These are phyloP conservation scores for Hemibagrus guttatus DNA, from an alignment of 2,797 vertebrate species.

Conservation along the genomic window DNA sequence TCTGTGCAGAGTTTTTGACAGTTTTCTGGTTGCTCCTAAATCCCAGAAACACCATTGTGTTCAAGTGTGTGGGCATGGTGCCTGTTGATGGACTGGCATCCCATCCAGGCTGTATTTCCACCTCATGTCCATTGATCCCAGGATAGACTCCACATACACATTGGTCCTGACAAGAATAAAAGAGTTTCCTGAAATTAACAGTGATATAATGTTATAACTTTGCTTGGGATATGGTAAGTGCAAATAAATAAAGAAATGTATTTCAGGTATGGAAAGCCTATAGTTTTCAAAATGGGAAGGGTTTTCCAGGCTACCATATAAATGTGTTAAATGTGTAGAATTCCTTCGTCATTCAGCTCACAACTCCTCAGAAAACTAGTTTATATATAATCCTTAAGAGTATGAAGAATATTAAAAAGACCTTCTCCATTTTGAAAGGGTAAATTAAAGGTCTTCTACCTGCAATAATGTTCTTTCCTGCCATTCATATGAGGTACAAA, in stretches of 20 bases:
- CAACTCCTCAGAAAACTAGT: neutral
- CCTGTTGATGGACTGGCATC: neutral
- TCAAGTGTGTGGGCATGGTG: neutral
- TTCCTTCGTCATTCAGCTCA: neutral
- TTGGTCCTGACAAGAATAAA: neutral
- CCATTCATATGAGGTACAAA: neutral
- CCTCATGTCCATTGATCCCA: neutral
- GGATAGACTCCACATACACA: neutral
- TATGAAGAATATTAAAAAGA: neutral
- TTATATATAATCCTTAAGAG: neutral
- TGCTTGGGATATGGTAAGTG: too few relatives aligned
- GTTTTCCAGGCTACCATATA: neutral
- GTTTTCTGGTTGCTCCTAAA: neutral
- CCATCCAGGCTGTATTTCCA: neutral
- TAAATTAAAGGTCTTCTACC: neutral
- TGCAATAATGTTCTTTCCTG: neutral
- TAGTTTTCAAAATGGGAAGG: too few relatives aligned
- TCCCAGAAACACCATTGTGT: neutral
- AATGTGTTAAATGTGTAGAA: neutral
- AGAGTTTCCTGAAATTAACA: neutral
- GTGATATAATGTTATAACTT: neutral
- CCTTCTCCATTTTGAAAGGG: neutral
- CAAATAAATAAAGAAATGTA: too few relatives aligned
- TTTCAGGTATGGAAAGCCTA: too few relatives aligned
- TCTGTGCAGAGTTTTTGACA: neutral